These are phyloP conservation scores for Epinephelus fuscoguttatus DNA, from an alignment of 2,113 vertebrate genomes.

Conservation along the genomic window DNA sequence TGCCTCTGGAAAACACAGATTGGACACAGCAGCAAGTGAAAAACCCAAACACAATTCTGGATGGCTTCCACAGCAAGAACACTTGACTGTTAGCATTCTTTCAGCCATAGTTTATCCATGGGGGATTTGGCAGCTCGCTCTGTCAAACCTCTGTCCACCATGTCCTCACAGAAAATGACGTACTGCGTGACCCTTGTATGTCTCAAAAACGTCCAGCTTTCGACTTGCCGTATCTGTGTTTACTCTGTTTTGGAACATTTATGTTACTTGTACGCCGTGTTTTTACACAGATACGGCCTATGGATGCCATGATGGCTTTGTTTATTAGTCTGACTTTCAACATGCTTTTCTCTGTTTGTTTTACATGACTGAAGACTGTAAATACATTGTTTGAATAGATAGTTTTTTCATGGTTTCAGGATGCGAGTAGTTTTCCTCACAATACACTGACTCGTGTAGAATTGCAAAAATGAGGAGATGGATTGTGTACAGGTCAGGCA, in stretches of 20 bases:
- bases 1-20: slow-evolving; percentile 30
- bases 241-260: slow-evolving; percentile 71
- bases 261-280: slow-evolving; percentile 59
- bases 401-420: slow-evolving; percentile 33
- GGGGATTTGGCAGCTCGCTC: slow-evolving; percentile 50
- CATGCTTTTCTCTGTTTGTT: slow-evolving; percentile 66
- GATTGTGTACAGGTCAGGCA: slow-evolving; percentile 50
- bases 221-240: slow-evolving; percentile 69
- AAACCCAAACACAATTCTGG: slow-evolving; percentile 42
- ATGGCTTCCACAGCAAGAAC: slow-evolving; percentile 49
- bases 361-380: slow-evolving; percentile 33
- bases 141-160: slow-evolving; percentile 62
- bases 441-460: slow-evolving; percentile 14
- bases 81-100: slow-evolving; percentile 78
- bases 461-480: slow-evolving; percentile 51
- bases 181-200: slow-evolving; percentile 55
- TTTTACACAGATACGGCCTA: slow-evolving; percentile 43
- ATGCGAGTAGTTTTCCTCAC: slow-evolving; percentile 39
- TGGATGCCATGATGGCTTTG: slow-evolving; percentile 45
- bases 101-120: slow-evolving; percentile 69
- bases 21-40: slow-evolving; percentile 25
- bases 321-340: slow-evolving; percentile 58
- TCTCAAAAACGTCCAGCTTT: slow-evolving; percentile 57
- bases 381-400: slow-evolving; percentile 50
- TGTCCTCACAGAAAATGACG: slow-evolving; percentile 51